Evolutionary conservation across 1,140 invertebrate genomes (phyloP).

Genomic region (Drosophila guanche): DNA sequence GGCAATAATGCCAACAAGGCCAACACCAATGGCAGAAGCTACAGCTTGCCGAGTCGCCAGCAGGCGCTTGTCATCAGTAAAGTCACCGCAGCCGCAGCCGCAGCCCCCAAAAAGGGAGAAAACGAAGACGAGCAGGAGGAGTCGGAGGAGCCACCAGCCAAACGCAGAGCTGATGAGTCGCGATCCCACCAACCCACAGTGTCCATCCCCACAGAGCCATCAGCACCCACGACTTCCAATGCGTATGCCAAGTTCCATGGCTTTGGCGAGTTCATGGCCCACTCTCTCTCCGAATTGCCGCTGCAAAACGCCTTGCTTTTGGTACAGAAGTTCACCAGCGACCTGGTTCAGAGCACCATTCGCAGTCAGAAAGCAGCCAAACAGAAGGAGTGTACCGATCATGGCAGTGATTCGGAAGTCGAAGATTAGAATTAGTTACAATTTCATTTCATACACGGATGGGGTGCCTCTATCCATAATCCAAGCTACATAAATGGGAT

Average conservation of each 20-base stretch:
- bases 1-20: slow-evolving; percentile 33
- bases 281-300: slow-evolving; percentile 74
- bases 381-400: slow-evolving; percentile 12
- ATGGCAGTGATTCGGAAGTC: slow-evolving; percentile 39
- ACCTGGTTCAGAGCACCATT: slow-evolving; percentile 66
- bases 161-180: neutral
- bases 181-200: no score
- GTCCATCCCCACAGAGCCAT: slow-evolving; percentile 5
- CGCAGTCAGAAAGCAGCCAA: slow-evolving; percentile 11
- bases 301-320: slow-evolving; percentile 62
- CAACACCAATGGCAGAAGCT: slow-evolving; percentile 41
- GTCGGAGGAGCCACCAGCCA: slow-evolving; percentile 7
- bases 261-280: slow-evolving; percentile 77
- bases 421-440: slow-evolving; percentile 46
- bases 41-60: slow-evolving; percentile 32
- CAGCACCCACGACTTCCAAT: slow-evolving; percentile 3
- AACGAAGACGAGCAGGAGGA: neutral
- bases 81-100: slow-evolving; percentile 33
- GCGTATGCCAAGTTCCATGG: slow-evolving; percentile 73
- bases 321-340: slow-evolving; percentile 77
- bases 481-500: no score
- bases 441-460: slow-evolving; percentile 29
- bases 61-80: slow-evolving; percentile 40
- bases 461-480: slow-evolving; percentile 1
- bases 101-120: slow-evolving; percentile 3